Evolutionary conservation across 2,888 invertebrate genomes (phyloP).

Genomic region (Lamellibrachia satsuma): DNA sequence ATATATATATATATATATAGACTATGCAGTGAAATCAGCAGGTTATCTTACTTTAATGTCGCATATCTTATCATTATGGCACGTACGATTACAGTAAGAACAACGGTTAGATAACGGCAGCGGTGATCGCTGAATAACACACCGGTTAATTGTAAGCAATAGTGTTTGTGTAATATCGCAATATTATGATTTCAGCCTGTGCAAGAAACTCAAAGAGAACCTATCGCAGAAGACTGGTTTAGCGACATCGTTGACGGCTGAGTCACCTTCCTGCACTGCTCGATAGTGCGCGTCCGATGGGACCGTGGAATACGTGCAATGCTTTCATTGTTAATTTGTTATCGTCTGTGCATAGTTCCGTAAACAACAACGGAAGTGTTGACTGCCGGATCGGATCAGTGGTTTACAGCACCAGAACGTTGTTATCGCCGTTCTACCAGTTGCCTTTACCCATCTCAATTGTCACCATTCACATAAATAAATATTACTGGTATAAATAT

Average conservation of each 20-base stretch:
- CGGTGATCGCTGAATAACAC: background rate
- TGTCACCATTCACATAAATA: background rate
- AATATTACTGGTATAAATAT: background rate
- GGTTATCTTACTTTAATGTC: background rate
- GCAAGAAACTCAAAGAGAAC: background rate
- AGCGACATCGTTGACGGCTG: slow-evolving; percentile 4
- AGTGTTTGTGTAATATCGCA: background rate
- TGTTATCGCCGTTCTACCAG: background rate
- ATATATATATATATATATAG: too few species aligned
- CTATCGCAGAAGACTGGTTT: background rate
- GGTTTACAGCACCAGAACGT: background rate
- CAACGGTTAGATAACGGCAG: background rate
- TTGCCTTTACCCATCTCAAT: background rate
- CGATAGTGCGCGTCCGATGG: background rate
- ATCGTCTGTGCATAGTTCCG: background rate
- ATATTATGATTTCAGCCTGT: background rate
- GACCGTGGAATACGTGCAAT: background rate
- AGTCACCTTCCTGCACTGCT: background rate
- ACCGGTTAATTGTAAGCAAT: background rate
- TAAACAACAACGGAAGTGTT: background rate
- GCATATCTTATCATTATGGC: background rate
- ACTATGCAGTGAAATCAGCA: too few species aligned
- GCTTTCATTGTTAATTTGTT: background rate
- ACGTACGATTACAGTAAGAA: background rate
- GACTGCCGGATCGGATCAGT: background rate